These are phyloP conservation scores for Aplysina aerophoba DNA, from an alignment of 37 sponge, comb jelly and placozoan genomes.

Conservation along the genomic window DNA sequence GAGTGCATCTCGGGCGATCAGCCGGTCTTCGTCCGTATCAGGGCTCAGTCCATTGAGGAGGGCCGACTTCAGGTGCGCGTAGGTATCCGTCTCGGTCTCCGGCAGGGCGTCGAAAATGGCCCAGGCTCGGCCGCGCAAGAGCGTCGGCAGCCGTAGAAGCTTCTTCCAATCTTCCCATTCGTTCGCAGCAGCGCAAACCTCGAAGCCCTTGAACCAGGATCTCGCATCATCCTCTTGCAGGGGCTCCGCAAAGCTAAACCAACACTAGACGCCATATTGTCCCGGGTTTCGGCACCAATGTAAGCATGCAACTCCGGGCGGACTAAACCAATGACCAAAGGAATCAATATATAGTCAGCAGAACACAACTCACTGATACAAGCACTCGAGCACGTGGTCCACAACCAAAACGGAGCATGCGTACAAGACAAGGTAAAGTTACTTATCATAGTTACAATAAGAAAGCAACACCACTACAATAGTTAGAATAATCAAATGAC, in stretches of 20 bases:
- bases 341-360: too few relatives aligned
- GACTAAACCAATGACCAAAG: too few relatives aligned
- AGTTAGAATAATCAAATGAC: too few relatives aligned
- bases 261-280: not conserved
- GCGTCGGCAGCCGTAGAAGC: slow-evolving; percentile 20
- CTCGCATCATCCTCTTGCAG: not conserved
- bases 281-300: slow-evolving; percentile 35
- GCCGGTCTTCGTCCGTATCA: slow-evolving; percentile 19
- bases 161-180: not conserved
- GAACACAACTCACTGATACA: too few relatives aligned
- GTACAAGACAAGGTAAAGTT: too few relatives aligned
- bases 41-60: not conserved
- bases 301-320: not conserved
- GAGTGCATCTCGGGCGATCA: not conserved
- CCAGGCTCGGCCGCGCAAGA: slow-evolving; percentile 1
- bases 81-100: not conserved
- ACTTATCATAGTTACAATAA: too few relatives aligned
- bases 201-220: slow-evolving; percentile 26
- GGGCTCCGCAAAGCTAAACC: slow-evolving; percentile 9
- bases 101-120: slow-evolving; percentile 13
- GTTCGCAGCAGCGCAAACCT: slow-evolving; percentile 11
- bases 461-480: too few relatives aligned
- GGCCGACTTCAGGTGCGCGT: not conserved
- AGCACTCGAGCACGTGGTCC: too few relatives aligned
- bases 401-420: too few relatives aligned